These are phyloP conservation scores for Todiramphus chloris DNA, from an alignment of 2,113 vertebrate species.

Conservation along the genomic window DNA sequence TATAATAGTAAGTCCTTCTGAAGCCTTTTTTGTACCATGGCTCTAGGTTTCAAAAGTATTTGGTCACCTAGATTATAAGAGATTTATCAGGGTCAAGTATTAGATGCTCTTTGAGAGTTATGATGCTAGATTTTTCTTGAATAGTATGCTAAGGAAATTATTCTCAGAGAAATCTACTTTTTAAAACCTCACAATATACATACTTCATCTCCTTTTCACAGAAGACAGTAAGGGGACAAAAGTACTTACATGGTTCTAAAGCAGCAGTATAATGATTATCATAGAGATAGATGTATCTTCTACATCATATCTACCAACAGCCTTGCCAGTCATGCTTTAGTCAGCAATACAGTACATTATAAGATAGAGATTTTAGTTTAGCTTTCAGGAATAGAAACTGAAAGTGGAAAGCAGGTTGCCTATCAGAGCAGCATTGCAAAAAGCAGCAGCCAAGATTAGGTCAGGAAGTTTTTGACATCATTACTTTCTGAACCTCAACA, in stretches of 20 bases:
- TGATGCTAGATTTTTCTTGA: neutral
- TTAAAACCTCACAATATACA: neutral
- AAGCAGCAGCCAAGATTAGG: constrained; percentile 52
- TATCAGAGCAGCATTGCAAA: constrained; percentile 39
- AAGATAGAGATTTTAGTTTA: constrained; percentile 9
- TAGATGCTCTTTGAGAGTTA: neutral
- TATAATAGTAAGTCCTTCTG: neutral
- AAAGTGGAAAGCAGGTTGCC: constrained; percentile 37
- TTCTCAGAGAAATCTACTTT: neutral
- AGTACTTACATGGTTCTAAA: neutral
- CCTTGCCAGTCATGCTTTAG: constrained; percentile 46
- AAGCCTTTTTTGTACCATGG: neutral
- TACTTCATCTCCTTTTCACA: neutral
- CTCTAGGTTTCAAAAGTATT: neutral
- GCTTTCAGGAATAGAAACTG: constrained; percentile 32
- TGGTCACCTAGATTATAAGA: neutral
- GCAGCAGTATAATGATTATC: neutral
- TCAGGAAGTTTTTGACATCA: constrained; percentile 20
- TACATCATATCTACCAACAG: neutral
- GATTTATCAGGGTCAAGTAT: neutral
- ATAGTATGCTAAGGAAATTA: constrained; percentile 7
- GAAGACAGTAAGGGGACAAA: neutral
- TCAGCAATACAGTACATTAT: constrained; percentile 15
- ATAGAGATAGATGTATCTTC: neutral
- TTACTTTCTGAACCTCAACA: constrained; percentile 24